Percentiles rank a stretch among this genome's conserved stretches.
These are phyloP conservation scores for Brienomyrus brachyistius DNA, from an alignment of 2,113 vertebrate species.

Conservation along the genomic window DNA sequence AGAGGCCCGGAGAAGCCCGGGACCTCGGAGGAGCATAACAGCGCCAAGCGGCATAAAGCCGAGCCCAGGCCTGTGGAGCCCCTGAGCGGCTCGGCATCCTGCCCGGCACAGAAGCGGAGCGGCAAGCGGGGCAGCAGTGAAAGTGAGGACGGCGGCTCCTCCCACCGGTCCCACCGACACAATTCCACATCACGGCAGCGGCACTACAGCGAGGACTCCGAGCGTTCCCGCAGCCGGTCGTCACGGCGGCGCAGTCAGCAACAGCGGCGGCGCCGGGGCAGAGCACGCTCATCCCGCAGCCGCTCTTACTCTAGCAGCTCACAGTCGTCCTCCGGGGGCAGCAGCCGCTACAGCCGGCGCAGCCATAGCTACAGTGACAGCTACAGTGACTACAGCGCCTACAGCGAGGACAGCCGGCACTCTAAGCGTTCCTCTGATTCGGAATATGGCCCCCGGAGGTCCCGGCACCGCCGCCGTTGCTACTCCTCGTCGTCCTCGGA, in stretches of 20 bases:
- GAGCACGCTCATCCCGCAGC: constrained; percentile 61
- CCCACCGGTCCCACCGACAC: constrained; percentile 63
- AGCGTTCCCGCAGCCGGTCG: constrained; percentile 77
- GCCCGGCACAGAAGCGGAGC: constrained; percentile 51
- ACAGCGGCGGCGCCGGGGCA: constrained; percentile 47
- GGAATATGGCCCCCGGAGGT: constrained; percentile 75
- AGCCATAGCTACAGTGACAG: constrained; percentile 91
- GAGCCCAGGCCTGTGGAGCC: constrained; percentile 38
- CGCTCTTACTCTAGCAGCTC: constrained; percentile 87
- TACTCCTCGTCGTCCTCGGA: constrained; percentile 76
- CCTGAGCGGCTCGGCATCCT: constrained; percentile 57
- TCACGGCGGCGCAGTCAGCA: constrained; percentile 52
- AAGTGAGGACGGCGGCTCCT: constrained; percentile 76
- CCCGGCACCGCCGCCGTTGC: constrained; percentile 74
- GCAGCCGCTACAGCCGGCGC: constrained; percentile 71
- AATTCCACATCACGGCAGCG: constrained; percentile 68
- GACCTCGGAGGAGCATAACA: constrained; percentile 67
- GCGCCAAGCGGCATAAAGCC: constrained; percentile 57
- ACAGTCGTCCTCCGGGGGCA: constrained; percentile 76
- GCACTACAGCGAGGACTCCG: constrained; percentile 79
- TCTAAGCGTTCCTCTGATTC: constrained; percentile 86
- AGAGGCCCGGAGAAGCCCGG: constrained; percentile 47
- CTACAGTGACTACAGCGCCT: constrained; percentile 91
- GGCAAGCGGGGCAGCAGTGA: constrained; percentile 71
- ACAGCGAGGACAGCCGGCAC: constrained; percentile 66